phyloP scores from a whole-genome alignment of 1,140 invertebrate genomes.

The Melipona quadrifasciata region DNA sequence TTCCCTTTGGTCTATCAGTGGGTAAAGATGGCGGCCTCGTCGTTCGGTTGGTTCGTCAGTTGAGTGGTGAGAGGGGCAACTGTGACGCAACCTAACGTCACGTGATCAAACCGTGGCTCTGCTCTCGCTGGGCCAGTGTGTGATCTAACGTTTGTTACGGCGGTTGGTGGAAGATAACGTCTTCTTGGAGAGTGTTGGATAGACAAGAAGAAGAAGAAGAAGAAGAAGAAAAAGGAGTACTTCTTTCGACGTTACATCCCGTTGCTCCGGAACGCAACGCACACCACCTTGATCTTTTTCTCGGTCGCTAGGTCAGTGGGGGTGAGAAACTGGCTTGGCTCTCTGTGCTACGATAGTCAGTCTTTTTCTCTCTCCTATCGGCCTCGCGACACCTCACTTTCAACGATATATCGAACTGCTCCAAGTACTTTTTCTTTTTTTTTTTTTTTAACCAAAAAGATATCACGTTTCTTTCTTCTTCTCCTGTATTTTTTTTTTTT shows the following conservation, averaged over 20 bases:
- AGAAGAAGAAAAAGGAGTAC: background rate
- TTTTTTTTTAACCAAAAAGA: background rate
- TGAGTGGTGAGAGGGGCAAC: constrained; percentile 62
- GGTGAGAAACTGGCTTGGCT: constrained; percentile 82
- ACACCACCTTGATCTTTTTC: constrained; percentile 49
- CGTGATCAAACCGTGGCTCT: constrained; percentile 75
- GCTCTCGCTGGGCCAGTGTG: constrained; percentile 78
- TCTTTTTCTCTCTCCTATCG: constrained; percentile 83
- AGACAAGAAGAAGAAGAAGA: constrained; percentile 22
- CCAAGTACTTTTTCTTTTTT: background rate
- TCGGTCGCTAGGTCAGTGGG: constrained; percentile 79
- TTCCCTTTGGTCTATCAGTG: constrained; percentile 57
- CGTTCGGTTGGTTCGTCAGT: constrained; percentile 62
- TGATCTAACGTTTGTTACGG: constrained; percentile 80
- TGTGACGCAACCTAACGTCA: constrained; percentile 71
- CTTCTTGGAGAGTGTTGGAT: constrained; percentile 53
- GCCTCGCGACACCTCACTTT: constrained; percentile 71
- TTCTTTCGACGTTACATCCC: constrained; percentile 7
- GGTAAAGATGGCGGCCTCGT: constrained; percentile 76
- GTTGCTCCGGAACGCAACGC: constrained; percentile 13
- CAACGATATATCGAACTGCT: background rate
- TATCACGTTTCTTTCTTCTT: background rate
- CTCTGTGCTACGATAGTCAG: constrained; percentile 79
- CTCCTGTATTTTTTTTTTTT: background rate
- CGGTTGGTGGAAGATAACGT: constrained; percentile 71